Percentiles rank a stretch among this genome's conserved stretches.
Evolutionary conservation across 2,113 vertebrate species (phyloP).

Genomic region (Tympanuchus pallidicinctus): DNA sequence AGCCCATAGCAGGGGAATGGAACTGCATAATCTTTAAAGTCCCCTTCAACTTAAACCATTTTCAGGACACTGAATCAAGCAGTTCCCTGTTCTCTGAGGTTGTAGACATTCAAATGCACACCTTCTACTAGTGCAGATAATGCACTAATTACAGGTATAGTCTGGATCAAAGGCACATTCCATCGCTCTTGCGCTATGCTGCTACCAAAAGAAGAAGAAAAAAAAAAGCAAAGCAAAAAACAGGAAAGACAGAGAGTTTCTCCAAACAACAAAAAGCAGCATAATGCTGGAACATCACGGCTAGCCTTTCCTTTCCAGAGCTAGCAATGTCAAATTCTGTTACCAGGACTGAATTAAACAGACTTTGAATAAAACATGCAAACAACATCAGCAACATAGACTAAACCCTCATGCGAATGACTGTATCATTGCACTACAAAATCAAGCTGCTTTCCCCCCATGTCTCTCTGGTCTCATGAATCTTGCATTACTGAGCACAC

Average conservation of each 20-base stretch:
- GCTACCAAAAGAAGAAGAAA: background rate
- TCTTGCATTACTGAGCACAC: background rate
- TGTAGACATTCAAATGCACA: background rate
- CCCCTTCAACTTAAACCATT: no score
- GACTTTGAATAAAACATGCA: slow-evolving; percentile 35
- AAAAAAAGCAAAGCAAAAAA: background rate
- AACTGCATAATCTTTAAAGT: no score
- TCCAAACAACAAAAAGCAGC: background rate
- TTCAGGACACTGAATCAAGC: background rate
- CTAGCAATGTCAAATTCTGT: background rate
- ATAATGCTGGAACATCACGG: background rate
- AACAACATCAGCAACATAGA: background rate
- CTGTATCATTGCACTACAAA: background rate
- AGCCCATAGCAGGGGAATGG: no score
- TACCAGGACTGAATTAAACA: background rate
- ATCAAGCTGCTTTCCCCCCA: background rate
- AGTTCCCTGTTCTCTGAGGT: background rate
- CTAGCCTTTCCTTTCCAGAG: background rate
- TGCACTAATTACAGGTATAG: fast-evolving
- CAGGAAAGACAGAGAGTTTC: background rate
- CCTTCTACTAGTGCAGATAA: background rate
- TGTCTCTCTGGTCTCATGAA: background rate
- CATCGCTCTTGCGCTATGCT: background rate
- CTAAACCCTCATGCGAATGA: background rate
- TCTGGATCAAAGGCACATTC: background rate